These are phyloP conservation scores for Pterobdella sp. DNA, from an alignment of 2,888 invertebrate genomes.

Conservation along the genomic window DNA sequence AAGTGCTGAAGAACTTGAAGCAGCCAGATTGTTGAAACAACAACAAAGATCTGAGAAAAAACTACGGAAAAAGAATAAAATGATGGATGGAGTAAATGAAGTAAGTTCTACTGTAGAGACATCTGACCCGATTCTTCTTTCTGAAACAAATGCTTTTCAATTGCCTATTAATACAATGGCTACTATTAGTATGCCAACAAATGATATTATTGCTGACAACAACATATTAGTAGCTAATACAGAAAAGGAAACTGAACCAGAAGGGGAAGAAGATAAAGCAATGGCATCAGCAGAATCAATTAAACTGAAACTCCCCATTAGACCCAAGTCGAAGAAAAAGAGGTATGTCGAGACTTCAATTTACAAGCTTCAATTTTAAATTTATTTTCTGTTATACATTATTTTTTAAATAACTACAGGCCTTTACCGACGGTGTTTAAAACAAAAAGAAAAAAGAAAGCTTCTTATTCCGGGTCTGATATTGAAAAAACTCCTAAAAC, in stretches of 20 bases:
- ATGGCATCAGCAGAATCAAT: constrained; percentile 14
- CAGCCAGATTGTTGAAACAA: constrained; percentile 33
- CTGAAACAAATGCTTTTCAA: not conserved
- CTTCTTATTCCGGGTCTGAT: constrained; percentile 43
- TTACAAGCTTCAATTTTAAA: not conserved
- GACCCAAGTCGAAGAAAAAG: constrained; percentile 32
- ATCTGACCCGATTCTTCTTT: constrained; percentile 16
- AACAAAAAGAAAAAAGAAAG: constrained; percentile 42
- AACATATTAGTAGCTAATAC: not conserved
- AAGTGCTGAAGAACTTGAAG: constrained; percentile 35
- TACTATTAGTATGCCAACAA: not conserved
- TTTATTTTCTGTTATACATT: not conserved
- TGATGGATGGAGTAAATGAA: constrained; percentile 29
- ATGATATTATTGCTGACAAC: too few relatives aligned
- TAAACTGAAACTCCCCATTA: constrained; percentile 24
- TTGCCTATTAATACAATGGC: not conserved
- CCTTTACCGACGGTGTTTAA: constrained; percentile 47
- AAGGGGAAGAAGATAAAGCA: not conserved
- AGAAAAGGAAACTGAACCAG: not conserved
- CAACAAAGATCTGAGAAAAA: constrained; percentile 25
- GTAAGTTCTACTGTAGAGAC: constrained; percentile 29
- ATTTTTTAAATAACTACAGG: constrained; percentile 37
- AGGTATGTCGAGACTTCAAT: too few relatives aligned
- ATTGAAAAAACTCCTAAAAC: constrained; percentile 31
- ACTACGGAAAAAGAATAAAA: constrained; percentile 14